Base-by-base conservation (phyloP, 2,888 invertebrate species). In the Mayetiola destructor region DNA sequence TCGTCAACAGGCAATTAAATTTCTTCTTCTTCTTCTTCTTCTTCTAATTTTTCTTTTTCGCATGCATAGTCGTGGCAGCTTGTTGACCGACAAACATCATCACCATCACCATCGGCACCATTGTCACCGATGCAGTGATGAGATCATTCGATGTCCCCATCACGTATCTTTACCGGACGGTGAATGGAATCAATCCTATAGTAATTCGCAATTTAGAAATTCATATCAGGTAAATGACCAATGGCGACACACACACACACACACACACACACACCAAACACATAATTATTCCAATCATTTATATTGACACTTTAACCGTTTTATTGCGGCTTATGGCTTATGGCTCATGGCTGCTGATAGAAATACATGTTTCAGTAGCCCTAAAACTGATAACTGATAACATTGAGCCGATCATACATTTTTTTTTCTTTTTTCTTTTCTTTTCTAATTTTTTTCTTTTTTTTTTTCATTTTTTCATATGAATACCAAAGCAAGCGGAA, bases 161-260 rank as follows among this genome's bases (percentile, higher is more conserved):
- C 79, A 79, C 71, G 79, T 80, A 70, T 77, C 76, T 71, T 73
- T 80, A 72, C 80, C 80, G 61, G 80, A 80, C 73, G 79, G 80
- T 67, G 80, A 80, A 72, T 79, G 76, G 73, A 80, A 78, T 57
- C 79, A 74, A 65, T 32, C 53, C 20, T 30, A 32, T 53, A 53
- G 53, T 53, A 53, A 53, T 53, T 20, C 20, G 27, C 48, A 48
- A 48, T 18, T n/a, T 18, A 40, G 39, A 18, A n/a, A 10, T 40
- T 40, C 39, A 9, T 40, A 40, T 40, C 39, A 40, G 16, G 39
- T 40, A 40, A 40, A 40, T 40, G 8, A n/a, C n/a, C n/a, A n/a
- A n/a, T n/a, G n/a, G n/a, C n/a, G n/a, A n/a, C n/a, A n/a, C n/a
- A n/a, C n/a, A n/a, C n/a, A n/a, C n/a, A n/a, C n/a, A n/a, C n/a